phyloP scores from a whole-genome alignment of 2,888 invertebrate genomes.

The Megalurothrips usitatus region DNA sequence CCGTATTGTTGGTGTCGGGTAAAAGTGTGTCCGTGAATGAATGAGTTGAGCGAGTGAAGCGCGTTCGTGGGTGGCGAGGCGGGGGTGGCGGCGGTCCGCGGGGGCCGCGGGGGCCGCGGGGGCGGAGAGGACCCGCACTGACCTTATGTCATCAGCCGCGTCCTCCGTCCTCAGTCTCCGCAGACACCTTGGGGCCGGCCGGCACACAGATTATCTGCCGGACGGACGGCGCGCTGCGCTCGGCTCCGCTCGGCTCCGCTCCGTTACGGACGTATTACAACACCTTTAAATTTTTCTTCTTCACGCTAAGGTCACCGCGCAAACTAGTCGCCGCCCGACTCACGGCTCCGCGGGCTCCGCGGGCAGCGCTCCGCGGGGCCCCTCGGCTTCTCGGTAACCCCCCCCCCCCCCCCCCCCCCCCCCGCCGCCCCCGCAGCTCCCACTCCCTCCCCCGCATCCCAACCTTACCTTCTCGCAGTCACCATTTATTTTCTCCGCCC shows the following conservation, averaged over 20 bases:
- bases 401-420: too few species aligned
- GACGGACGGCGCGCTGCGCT: too few species aligned
- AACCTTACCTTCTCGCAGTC: too few species aligned
- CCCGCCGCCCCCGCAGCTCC: too few species aligned
- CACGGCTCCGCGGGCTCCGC: not conserved
- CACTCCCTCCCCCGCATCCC: too few species aligned
- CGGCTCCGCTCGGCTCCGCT: too few species aligned
- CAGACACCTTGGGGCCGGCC: not conserved
- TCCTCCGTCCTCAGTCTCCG: not conserved
- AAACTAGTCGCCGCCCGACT: not conserved
- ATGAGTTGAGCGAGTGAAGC: too few species aligned
- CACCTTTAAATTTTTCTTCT: slow-evolving; percentile 21
- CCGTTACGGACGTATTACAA: slow-evolving; percentile 10
- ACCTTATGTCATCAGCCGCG: slow-evolving; percentile 20
- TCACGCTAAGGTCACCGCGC: slow-evolving; percentile 14
- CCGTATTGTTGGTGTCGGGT: not conserved
- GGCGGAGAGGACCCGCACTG: not conserved
- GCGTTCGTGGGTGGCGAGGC: too few species aligned
- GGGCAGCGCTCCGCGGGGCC: not conserved
- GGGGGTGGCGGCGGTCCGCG: not conserved
- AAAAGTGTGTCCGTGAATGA: too few species aligned
- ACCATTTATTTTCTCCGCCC: too few species aligned
- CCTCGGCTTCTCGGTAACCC: not conserved
- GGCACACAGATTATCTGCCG: not conserved
- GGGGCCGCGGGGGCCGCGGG: not conserved